Conservation (phyloP, 2,888 invertebrate species). For the Agrochola lota region DNA sequence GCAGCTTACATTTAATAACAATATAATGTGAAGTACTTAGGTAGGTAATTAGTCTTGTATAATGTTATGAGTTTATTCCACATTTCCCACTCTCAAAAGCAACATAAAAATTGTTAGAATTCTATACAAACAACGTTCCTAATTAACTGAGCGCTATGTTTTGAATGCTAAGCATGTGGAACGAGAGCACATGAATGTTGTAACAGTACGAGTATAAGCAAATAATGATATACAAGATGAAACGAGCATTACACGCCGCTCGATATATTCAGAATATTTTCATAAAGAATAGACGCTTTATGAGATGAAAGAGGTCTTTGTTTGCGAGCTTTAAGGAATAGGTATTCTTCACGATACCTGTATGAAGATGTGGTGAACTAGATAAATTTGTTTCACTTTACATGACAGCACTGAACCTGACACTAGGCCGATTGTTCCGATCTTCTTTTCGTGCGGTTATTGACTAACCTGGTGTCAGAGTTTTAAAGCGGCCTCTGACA, state of each 20-base stretch:
- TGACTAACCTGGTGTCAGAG: too few species aligned
- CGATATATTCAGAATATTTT: slow-evolving; percentile 43
- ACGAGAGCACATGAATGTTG: slow-evolving; percentile 23
- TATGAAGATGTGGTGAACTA: neutral
- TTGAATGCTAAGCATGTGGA: slow-evolving; percentile 30
- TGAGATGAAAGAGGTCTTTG: slow-evolving; percentile 35
- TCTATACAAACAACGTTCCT: slow-evolving; percentile 4
- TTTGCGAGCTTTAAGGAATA: slow-evolving; percentile 6
- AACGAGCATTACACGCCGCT: slow-evolving; percentile 18
- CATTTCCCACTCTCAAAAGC: neutral
- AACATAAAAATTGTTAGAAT: slow-evolving; percentile 14
- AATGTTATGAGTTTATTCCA: neutral
- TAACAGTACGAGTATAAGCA: neutral
- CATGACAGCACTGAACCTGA: neutral
- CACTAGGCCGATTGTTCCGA: neutral
- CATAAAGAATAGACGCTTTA: slow-evolving; percentile 20
- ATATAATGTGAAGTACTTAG: neutral
- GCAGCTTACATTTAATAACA: neutral
- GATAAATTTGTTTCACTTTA: neutral
- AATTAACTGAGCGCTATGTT: slow-evolving; percentile 37
- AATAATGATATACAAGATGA: slow-evolving; percentile 42
- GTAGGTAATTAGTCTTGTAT: slow-evolving; percentile 1
- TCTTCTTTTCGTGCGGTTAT: too few species aligned
- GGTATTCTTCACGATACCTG: neutral
- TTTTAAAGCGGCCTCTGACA: too few species aligned